Evolutionary conservation across 2,888 invertebrate genomes (phyloP).

Genomic region (Criorhina ranunculi): DNA sequence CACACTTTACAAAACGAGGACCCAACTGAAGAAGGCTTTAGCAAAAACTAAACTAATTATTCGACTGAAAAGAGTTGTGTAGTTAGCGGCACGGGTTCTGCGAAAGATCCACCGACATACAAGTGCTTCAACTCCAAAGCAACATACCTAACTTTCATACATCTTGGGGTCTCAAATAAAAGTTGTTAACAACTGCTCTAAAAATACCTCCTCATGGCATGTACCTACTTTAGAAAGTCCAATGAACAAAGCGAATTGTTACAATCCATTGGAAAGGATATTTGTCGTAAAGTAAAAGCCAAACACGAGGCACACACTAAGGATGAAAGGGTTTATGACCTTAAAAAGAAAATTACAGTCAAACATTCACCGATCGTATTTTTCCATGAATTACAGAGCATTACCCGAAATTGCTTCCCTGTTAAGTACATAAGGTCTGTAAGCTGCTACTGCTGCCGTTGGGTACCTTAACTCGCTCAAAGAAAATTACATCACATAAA

Average conservation of each 20-base stretch:
- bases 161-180: too few relatives aligned
- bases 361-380: background rate
- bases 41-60: too few relatives aligned
- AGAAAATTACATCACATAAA: slow-evolving; percentile 71
- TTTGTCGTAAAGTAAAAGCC: background rate
- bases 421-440: slow-evolving; percentile 9
- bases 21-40: too few relatives aligned
- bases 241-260: background rate
- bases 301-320: background rate
- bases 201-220: too few relatives aligned
- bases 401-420: slow-evolving; percentile 43
- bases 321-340: background rate
- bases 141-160: too few relatives aligned
- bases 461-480: slow-evolving; percentile 33
- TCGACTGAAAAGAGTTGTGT: too few relatives aligned
- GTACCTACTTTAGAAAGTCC: too few relatives aligned
- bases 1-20: too few relatives aligned
- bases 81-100: too few relatives aligned
- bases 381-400: slow-evolving; percentile 38
- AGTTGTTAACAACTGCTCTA: too few relatives aligned
- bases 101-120: too few relatives aligned
- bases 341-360: background rate
- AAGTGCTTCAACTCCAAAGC: too few relatives aligned
- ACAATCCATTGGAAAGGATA: background rate
- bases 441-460: background rate